Conservation (phyloP, 2,888 invertebrate genomes). For the Iselma pallidipennis region DNA sequence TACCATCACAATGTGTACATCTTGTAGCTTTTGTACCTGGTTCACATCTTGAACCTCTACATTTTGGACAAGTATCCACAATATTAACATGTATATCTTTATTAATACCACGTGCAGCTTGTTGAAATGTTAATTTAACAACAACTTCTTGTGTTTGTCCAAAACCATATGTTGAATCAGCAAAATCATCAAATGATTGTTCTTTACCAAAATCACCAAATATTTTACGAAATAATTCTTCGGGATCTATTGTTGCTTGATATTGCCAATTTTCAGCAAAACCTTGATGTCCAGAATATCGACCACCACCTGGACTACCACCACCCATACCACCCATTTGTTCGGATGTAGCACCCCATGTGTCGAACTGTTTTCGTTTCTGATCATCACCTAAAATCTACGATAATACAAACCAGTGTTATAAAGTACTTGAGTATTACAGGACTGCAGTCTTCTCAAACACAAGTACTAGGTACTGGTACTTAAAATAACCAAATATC, state of each 20-base stretch:
- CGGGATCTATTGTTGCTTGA: conserved; percentile 89
- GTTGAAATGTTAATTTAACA: conserved; percentile 87
- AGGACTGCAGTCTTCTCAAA: no score
- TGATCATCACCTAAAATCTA: conserved; percentile 87
- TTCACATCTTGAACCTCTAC: conserved; percentile 70
- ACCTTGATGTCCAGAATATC: conserved; percentile 61
- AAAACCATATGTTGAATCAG: conserved; percentile 88
- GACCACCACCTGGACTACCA: conserved; percentile 52
- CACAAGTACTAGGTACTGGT: no score
- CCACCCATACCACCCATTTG: conserved; percentile 78
- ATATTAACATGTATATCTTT: conserved; percentile 92
- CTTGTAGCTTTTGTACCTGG: conserved; percentile 87
- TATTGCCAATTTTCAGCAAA: conserved; percentile 79
- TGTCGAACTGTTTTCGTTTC: conserved; percentile 92
- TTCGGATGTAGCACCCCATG: conserved; percentile 86
- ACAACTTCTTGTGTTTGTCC: conserved; percentile 88
- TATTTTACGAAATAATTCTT: conserved; percentile 94
- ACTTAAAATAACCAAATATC: no score
- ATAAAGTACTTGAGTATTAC: no score
- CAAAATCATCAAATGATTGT: conserved; percentile 77
- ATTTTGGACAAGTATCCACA: conserved; percentile 90
- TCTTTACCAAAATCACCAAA: conserved; percentile 79
- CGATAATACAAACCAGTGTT: conserved; percentile 10
- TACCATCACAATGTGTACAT: conserved; percentile 94
- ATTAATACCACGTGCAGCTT: conserved; percentile 94